Evolutionary conservation across 2,888 invertebrate species (phyloP), one percentile per base, ranked within the genome.

Genomic region (Orthonevra nobilis): DNA sequence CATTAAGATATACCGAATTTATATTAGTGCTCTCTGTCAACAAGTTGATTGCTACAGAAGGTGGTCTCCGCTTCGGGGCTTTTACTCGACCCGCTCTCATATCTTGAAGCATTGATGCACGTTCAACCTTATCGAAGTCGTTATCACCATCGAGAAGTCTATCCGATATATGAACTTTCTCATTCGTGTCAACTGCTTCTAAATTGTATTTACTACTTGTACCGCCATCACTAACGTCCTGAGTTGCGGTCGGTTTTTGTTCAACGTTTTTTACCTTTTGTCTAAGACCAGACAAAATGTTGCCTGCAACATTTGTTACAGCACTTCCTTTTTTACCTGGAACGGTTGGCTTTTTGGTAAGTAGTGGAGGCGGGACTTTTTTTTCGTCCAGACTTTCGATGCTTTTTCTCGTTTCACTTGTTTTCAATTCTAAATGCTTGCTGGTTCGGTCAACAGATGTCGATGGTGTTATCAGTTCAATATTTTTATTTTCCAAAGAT

Each of bases 261-360:
- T 91, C 89, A 0, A 90, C 89, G 19, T 90, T 89, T 82, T 91
- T 82, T 85, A 91, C 90, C 87, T 92, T 92, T 83, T 88, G 91
- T 84, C 91, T 92, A n/a, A 92, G 86, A 3, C 92, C 92, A 70
- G 91, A 91, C 82, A 93, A 89, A 70, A 92, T 84, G 5, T 91
- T 91, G 32, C 91, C 90, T 23, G 91, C 90, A 63, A 86, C 86
- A 40, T 89, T 87, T 3, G 91, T 90, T 4, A 92, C 92, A 0
- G 93, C 92, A 0, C 93, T 92, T 63, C 93, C 92, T 83, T 94
- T 94, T 87, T 93, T 93, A 32, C 91, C 89, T 81, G 93, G 92
- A 85, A 93, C 91, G 48, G 90, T 89, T 5, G 94, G 93, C 87
- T 94, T 94, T 83, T 91, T 91, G 48, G 89, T 88, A 34, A 91